Evolutionary conservation across 1,140 invertebrate species (phyloP).

Genomic region (Metopolophium dirhodum): DNA sequence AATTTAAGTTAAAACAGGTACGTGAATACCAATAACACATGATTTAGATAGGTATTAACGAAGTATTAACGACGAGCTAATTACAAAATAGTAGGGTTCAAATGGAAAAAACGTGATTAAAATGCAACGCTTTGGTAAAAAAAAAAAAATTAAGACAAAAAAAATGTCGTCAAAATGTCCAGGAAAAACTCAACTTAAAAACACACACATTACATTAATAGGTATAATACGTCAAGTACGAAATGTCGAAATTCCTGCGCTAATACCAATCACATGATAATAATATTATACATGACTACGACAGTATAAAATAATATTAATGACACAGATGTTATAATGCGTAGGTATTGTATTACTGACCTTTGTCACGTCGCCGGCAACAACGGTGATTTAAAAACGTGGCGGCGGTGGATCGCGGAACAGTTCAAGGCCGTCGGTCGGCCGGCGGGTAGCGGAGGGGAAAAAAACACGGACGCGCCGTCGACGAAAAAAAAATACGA

Average conservation of each 20-base stretch:
- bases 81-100: no score
- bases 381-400: neutral
- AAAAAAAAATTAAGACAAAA: no score
- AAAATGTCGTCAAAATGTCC: neutral
- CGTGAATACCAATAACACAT: no score
- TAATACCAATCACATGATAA: neutral
- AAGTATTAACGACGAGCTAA: no score
- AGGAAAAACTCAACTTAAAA: neutral
- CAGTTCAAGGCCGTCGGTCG: constrained; percentile 15
- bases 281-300: neutral
- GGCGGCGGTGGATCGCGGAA: neutral
- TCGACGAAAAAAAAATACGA: neutral
- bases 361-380: constrained; percentile 10
- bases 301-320: neutral
- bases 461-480: constrained; percentile 25
- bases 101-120: neutral
- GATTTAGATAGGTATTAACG: no score
- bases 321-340: neutral
- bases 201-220: no score
- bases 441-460: neutral
- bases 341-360: constrained; percentile 29
- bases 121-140: neutral
- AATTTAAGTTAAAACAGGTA: no score
- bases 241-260: neutral
- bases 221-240: no score